A percentile compares a stretch with the other conserved stretches of the same genome.
phyloP scores from a whole-genome alignment of 2,888 invertebrate species.

The Siphlonurus alternatus region DNA sequence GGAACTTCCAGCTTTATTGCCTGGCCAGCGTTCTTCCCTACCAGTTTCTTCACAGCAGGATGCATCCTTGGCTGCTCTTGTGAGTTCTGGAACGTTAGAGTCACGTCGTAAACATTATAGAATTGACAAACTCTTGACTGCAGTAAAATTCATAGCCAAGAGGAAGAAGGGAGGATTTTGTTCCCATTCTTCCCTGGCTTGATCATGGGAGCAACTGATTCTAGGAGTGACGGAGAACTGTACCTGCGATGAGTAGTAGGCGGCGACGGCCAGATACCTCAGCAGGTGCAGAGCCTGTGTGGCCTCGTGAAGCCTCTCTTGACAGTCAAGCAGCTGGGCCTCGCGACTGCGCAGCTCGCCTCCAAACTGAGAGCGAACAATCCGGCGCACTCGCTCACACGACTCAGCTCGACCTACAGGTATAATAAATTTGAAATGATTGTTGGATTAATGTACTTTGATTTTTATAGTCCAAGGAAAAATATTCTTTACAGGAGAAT shows the following conservation, averaged over 20 bases:
- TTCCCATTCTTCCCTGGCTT: no score
- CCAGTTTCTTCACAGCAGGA: conserved; percentile 55
- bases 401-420: not conserved
- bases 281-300: conserved; percentile 39
- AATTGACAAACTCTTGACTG: no score
- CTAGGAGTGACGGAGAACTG: no score
- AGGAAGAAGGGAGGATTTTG: no score
- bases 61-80: conserved; percentile 38
- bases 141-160: no score
- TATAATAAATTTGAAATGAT: not conserved
- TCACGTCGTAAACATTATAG: no score
- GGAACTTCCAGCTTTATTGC: not conserved
- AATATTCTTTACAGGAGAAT: no score
- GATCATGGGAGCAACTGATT: no score
- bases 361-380: conserved; percentile 54
- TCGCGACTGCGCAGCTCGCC: conserved; percentile 50
- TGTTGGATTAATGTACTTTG: not conserved
- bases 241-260: conserved; percentile 32
- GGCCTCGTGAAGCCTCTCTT: conserved; percentile 41
- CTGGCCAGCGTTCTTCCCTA: conserved; percentile 34
- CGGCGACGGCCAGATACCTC: conserved; percentile 37
- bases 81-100: not conserved
- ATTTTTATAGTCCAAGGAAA: no score
- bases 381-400: not conserved
- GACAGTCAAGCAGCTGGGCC: conserved; percentile 50